phyloP scores from a whole-genome alignment of 2,888 invertebrate genomes.

The Timema cristinae region DNA sequence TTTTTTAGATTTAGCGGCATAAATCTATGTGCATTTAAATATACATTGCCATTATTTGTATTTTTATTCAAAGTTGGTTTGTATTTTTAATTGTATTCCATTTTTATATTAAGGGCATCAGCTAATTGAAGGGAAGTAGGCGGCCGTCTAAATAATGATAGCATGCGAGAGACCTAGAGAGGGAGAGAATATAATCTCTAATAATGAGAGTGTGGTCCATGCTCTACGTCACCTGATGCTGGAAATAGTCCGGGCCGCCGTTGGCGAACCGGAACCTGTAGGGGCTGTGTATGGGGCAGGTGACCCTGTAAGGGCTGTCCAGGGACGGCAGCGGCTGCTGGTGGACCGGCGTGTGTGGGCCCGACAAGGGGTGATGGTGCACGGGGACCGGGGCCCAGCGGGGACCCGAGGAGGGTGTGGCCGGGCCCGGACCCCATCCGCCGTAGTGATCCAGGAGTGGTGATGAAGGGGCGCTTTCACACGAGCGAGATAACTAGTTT shows the following conservation, averaged over 20 bases:
- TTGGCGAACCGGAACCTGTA: slow-evolving; percentile 60
- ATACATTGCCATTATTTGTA: too few relatives aligned
- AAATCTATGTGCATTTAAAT: too few relatives aligned
- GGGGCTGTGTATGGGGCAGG: slow-evolving; percentile 73
- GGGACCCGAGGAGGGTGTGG: slow-evolving; percentile 27
- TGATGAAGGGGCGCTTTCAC: background rate
- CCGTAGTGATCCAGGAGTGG: slow-evolving; percentile 28
- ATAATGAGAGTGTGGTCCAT: too few relatives aligned
- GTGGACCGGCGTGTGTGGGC: slow-evolving; percentile 18
- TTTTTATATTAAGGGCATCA: too few relatives aligned
- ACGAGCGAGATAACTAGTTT: too few relatives aligned
- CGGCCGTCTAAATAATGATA: too few relatives aligned
- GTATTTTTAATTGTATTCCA: too few relatives aligned
- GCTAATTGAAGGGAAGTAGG: too few relatives aligned
- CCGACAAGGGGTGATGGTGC: background rate
- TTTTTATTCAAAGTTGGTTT: too few relatives aligned
- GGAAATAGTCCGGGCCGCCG: slow-evolving; percentile 47
- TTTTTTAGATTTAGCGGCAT: too few relatives aligned
- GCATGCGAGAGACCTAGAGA: too few relatives aligned
- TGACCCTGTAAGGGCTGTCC: slow-evolving; percentile 42
- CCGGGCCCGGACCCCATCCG: slow-evolving; percentile 26
- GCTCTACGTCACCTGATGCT: background rate
- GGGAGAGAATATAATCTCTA: too few relatives aligned
- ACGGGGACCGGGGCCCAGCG: slow-evolving; percentile 21
- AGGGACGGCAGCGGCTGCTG: slow-evolving; percentile 22